Evolutionary conservation across 2,797 vertebrate genomes (phyloP).

Genomic region (Phrynocephalus guinanensis): DNA sequence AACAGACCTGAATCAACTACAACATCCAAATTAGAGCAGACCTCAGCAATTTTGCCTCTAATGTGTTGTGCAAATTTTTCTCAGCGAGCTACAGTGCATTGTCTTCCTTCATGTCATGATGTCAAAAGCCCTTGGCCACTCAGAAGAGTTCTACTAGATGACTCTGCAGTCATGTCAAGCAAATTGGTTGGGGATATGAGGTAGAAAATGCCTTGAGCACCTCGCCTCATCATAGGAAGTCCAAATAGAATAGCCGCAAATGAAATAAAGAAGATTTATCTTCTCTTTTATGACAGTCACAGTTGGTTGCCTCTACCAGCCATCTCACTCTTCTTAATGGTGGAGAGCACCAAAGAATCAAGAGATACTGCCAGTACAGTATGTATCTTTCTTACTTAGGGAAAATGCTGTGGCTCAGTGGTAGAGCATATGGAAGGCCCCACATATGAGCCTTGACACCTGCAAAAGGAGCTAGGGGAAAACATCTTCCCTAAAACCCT

Average conservation of each 20-base stretch:
- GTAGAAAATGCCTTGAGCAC: neutral
- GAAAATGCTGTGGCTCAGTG: neutral
- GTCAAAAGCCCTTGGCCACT: no score
- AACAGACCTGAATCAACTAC: no score
- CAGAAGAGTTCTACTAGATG: no score
- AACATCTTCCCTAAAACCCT: neutral
- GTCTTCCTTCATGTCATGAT: no score
- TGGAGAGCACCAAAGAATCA: neutral
- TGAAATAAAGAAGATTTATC: neutral
- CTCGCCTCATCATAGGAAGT: no score
- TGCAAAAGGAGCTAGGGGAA: neutral
- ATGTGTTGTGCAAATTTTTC: no score
- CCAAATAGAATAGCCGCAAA: neutral
- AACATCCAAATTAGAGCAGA: no score
- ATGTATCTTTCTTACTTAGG: neutral
- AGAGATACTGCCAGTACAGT: neutral
- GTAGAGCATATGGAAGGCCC: neutral
- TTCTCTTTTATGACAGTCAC: neutral
- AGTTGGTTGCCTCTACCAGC: neutral
- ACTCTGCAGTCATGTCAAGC: neutral
- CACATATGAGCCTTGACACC: neutral
- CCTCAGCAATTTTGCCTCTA: no score
- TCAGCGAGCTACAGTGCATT: no score
- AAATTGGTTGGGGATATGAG: neutral
- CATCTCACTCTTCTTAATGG: neutral